Conservation (phyloP, 2,888 invertebrate species). For the Netelia virgata region DNA sequence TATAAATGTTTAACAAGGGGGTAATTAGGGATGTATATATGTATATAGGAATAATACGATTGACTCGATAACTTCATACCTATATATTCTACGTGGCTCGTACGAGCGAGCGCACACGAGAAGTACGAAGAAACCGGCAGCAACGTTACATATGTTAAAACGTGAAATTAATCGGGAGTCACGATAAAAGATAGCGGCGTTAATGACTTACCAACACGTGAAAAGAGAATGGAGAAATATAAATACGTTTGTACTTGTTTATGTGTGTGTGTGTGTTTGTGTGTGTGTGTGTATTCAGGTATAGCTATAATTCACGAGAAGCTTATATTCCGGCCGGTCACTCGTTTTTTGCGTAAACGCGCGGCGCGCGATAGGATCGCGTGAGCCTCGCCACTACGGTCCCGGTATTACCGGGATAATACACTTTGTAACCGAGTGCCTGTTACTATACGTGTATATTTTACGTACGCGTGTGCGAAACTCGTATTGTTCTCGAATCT, state of each 20-base stretch:
- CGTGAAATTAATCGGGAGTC: constrained; percentile 81
- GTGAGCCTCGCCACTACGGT: constrained; percentile 45
- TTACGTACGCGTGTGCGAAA: not conserved
- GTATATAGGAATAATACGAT: constrained; percentile 24
- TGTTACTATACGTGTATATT: constrained; percentile 3
- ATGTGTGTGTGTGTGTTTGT: not conserved
- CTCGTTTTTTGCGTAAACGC: constrained; percentile 64
- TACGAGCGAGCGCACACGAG: constrained; percentile 16
- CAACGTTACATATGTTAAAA: constrained; percentile 73
- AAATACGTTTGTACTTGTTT: not conserved
- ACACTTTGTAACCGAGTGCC: constrained; percentile 58
- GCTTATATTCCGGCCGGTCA: constrained; percentile 55
- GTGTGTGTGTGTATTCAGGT: not conserved
- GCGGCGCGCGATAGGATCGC: constrained; percentile 60
- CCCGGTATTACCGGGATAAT: constrained; percentile 55
- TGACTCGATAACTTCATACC: not conserved
- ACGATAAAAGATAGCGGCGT: constrained; percentile 77
- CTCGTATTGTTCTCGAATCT: constrained; percentile 50
- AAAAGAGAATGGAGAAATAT: not conserved
- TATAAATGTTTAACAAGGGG: too few relatives aligned
- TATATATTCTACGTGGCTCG: constrained; percentile 4
- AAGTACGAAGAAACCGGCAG: constrained; percentile 31
- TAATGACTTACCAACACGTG: constrained; percentile 75
- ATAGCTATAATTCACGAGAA: constrained; percentile 38
- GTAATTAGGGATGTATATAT: constrained; percentile 3